Evolutionary conservation across 2,113 vertebrate genomes (phyloP).

Genomic region (Nerophis lumbriciformis): DNA sequence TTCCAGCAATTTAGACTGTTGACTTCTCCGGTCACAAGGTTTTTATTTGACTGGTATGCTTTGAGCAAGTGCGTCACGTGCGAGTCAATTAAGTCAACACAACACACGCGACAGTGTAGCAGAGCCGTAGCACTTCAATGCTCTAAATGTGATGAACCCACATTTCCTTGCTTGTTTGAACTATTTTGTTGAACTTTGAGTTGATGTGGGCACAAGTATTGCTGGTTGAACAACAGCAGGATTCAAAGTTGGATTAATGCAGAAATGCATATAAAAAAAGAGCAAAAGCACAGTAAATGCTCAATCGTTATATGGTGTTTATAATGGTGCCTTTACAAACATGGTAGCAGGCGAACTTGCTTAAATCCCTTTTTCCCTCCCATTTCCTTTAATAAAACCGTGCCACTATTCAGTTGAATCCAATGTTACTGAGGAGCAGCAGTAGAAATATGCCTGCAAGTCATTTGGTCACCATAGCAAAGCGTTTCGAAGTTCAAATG

Average conservation of each 20-base stretch:
- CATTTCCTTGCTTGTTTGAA: slow-evolving; percentile 25
- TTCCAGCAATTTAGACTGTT: slow-evolving; percentile 9
- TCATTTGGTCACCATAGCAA: neutral
- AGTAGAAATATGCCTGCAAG: slow-evolving; percentile 14
- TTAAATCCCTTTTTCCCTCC: neutral
- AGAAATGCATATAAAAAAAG: slow-evolving; percentile 14
- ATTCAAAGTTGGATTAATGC: slow-evolving; percentile 6
- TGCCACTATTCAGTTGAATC: slow-evolving; percentile 17
- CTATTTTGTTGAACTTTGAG: slow-evolving; percentile 25
- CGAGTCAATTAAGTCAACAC: slow-evolving; percentile 19
- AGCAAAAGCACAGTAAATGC: slow-evolving; percentile 19
- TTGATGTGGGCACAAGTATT: slow-evolving; percentile 14
- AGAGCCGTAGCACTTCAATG: slow-evolving; percentile 23
- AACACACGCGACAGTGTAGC: slow-evolving; percentile 16
- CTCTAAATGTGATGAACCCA: slow-evolving; percentile 25
- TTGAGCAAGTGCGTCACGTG: slow-evolving; percentile 11
- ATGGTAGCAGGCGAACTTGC: slow-evolving; percentile 8
- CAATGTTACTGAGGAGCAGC: slow-evolving; percentile 9
- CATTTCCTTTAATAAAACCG: slow-evolving; percentile 13
- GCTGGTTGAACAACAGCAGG: slow-evolving; percentile 29
- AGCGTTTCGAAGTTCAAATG: slow-evolving; percentile 1
- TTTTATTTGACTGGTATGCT: too few species aligned
- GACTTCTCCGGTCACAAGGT: neutral
- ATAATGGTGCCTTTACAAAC: slow-evolving; percentile 43
- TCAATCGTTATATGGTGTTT: neutral